Evolutionary conservation across 53 echinoderm and acorn worm genomes (phyloP), one percentile per base, ranked within the genome.

Genomic region (Pentamera pediparva): DNA sequence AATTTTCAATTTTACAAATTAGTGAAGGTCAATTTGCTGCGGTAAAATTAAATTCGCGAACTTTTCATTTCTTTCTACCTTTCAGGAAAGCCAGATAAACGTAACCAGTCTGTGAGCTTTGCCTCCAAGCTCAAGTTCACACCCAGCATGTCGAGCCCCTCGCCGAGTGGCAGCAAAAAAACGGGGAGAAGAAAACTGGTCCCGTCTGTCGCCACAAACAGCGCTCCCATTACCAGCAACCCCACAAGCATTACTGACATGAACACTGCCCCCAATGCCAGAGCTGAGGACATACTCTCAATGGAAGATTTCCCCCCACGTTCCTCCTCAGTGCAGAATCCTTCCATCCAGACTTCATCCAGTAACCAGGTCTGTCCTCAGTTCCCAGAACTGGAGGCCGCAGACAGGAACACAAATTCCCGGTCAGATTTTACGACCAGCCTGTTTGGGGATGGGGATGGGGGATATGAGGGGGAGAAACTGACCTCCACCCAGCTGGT

Each of bases 401-500:
- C 35, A 1, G 32, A 72, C 32, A 52, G 9, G 32, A 48, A 25
- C 33, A 24, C 35, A 1, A 35, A 37, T 28, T 51, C 52, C 19
- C 52, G 35, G 18, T 18, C 36, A 4, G 73, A 51, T 19, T 33
- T 32, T n/a, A 33, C 34, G 12, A 47, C 34, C 3, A 32, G 52
- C 37, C 25, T 72, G 51, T 72, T 51, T 17, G 21, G 50, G 11
- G 73, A 72, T n/a, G 55, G 35, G 27, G 73, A 72, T 10, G 6
- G 55, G 19, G 37, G 22, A 25, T 72, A 9, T 35, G 34, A 51
- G 21, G 30, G 35, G 0, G 52, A 72, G 31, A 72, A 72, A 35
- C 38, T 72, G 15, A 72, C 73, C 5, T 72, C 73, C 15, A 72
- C 73, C 30, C 73, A 54, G 22, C 27, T 72, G 34, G 73, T 32